These are phyloP conservation scores for Hartigia nigra DNA, from an alignment of 2,888 invertebrate species.

Conservation along the genomic window DNA sequence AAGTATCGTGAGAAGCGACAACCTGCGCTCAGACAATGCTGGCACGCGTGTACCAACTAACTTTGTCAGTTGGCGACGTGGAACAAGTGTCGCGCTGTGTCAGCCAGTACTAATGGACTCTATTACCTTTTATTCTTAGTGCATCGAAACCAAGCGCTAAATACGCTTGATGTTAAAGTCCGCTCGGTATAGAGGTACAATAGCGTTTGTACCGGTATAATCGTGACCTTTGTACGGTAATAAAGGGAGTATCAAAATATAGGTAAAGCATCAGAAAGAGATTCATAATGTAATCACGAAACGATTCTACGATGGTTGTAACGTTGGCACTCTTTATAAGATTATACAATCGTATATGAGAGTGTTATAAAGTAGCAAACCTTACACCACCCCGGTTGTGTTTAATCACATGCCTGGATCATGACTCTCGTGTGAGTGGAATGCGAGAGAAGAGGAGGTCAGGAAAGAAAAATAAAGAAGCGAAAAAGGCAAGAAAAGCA, in stretches of 20 bases:
- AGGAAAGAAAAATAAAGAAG: too few relatives aligned
- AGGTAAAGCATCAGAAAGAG: not conserved
- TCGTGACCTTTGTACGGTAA: too few relatives aligned
- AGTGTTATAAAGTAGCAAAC: not conserved
- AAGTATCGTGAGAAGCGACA: slow-evolving; percentile 15
- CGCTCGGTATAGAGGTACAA: too few relatives aligned
- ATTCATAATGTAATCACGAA: not conserved
- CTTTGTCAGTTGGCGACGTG: not conserved
- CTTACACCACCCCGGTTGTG: too few relatives aligned
- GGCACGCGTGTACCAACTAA: not conserved
- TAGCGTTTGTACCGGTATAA: too few relatives aligned
- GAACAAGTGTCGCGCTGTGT: not conserved
- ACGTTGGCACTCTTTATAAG: not conserved
- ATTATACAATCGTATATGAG: not conserved
- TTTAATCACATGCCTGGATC: not conserved
- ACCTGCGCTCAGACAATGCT: not conserved
- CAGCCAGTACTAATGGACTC: not conserved
- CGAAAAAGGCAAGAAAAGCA: not conserved
- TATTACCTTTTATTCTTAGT: not conserved
- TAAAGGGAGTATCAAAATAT: not conserved
- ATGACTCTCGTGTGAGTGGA: not conserved
- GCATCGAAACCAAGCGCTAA: too few relatives aligned
- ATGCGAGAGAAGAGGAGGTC: too few relatives aligned
- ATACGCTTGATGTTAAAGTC: too few relatives aligned
- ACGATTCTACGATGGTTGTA: not conserved